Evolutionary conservation across 2,113 vertebrate genomes (phyloP), one percentile per base, ranked within the genome.

Genomic region (Lutjanus erythropterus): DNA sequence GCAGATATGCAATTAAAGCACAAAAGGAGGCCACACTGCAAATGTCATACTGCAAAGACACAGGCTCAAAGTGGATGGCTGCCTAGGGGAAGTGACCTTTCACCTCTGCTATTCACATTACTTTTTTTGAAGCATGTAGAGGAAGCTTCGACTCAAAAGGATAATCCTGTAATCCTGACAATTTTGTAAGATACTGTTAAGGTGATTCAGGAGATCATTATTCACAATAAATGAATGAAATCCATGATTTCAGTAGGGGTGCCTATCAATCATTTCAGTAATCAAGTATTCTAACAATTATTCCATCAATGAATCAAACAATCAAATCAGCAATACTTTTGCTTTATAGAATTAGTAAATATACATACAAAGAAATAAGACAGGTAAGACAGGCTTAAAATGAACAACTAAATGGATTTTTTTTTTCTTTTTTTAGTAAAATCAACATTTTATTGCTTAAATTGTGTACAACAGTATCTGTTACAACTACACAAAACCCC

Each of bases 41-140:
- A 58, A 59, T 56, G 14, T 42, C 75, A 33, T 23, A 33, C 14
- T 56, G 42, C 31, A 61, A 47, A 47, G 31, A 62, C 27, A n/a
- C 44, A 6, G 53, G 58, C 27, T 61, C 21, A 41, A 80, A 42
- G 41, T 55, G 42, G 37, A 55, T 70, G 49, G 62, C 25, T 55
- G 42, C 71, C 68, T 25, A n/a, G 35, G 41, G 62, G 37, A 75
- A 56, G 29, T 12, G 6, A 64, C 78, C 71, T 66, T 44, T 62
- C 50, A 35, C 75, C 75, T 71, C 68, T 55, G 56, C 46, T 25
- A 70, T 78, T 79, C 60, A 82, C 15, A 69, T 72, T 23, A 69
- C 52, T 65, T 83, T 82, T n/a, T 74, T 33, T 75, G 19, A 49
- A 80, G 35, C 35, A 50, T 58, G 50, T n/a, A 85, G 68, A 52